Evolutionary conservation across 2,888 invertebrate genomes (phyloP).

Genomic region (Imbricaverruca yamaguchii): DNA sequence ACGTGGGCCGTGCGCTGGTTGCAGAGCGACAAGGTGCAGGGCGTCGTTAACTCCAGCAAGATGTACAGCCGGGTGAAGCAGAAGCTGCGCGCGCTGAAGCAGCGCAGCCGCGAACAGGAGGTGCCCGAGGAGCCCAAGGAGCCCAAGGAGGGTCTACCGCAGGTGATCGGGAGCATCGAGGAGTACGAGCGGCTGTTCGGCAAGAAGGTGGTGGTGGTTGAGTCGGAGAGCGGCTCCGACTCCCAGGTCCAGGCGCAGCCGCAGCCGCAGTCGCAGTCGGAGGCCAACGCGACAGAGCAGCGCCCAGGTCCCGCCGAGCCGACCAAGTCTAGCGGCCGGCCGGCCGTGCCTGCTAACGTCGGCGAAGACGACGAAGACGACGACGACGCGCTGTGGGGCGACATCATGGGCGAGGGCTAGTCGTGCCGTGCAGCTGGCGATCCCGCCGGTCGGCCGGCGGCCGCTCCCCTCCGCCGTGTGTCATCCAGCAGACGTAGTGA

Average conservation of each 20-base stretch:
- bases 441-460: too few relatives aligned
- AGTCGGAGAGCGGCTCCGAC: constrained; percentile 23
- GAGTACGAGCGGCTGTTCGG: constrained; percentile 37
- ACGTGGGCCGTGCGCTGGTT: constrained; percentile 38
- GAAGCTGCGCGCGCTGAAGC: constrained; percentile 32
- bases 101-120: constrained; percentile 27
- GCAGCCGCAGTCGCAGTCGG: constrained; percentile 26
- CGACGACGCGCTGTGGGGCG: not conserved
- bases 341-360: not conserved
- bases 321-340: constrained; percentile 10
- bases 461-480: too few relatives aligned
- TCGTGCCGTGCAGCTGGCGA: too few relatives aligned
- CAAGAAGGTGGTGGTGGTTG: constrained; percentile 30
- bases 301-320: not conserved
- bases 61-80: constrained; percentile 36
- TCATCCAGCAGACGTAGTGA: too few relatives aligned
- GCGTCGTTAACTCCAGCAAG: constrained; percentile 36
- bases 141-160: constrained; percentile 25
- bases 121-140: constrained; percentile 28
- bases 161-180: constrained; percentile 37
- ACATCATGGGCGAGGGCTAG: not conserved
- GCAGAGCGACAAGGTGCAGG: constrained; percentile 36
- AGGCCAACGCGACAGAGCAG: constrained; percentile 19
- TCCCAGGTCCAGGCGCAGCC: constrained; percentile 16
- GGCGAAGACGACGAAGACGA: not conserved